Conservation (phyloP, 1,140 invertebrate genomes). For the Atta texana region DNA sequence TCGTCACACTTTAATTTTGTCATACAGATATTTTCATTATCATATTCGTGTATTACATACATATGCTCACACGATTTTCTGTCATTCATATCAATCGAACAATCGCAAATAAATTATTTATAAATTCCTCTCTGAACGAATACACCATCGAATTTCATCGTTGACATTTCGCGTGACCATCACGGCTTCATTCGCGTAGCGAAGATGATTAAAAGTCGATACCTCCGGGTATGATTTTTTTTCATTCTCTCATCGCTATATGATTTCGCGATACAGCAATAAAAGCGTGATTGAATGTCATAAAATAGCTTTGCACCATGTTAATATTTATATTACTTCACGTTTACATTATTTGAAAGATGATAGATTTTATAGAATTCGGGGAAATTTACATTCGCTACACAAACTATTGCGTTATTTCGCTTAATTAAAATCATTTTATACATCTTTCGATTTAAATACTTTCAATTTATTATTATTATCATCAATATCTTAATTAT, state of each 20-base stretch:
- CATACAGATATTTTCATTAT: neutral
- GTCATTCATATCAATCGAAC: neutral
- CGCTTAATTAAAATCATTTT: neutral
- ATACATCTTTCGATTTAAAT: no score
- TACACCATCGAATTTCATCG: slow-evolving; percentile 4
- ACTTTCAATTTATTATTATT: neutral
- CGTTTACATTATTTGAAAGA: neutral
- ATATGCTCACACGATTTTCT: neutral
- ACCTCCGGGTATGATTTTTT: slow-evolving; percentile 49
- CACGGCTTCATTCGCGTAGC: slow-evolving; percentile 8
- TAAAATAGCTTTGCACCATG: slow-evolving; percentile 14
- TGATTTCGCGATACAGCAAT: slow-evolving; percentile 23
- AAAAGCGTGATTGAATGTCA: slow-evolving; percentile 37
- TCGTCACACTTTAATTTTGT: slow-evolving; percentile 23
- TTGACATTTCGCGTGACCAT: slow-evolving; percentile 43
- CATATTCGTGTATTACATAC: neutral
- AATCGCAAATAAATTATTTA: slow-evolving; percentile 17
- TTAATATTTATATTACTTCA: slow-evolving; percentile 13
- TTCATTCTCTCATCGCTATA: neutral
- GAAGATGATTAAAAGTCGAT: slow-evolving; percentile 62
- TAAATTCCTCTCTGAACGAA: neutral
- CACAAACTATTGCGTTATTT: neutral
- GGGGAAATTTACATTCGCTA: neutral
- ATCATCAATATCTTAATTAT: neutral
- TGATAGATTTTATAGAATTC: neutral